phyloP scores from a whole-genome alignment of 92 coral and sea anemone genomes.

The Epizoanthus illoricatus region DNA sequence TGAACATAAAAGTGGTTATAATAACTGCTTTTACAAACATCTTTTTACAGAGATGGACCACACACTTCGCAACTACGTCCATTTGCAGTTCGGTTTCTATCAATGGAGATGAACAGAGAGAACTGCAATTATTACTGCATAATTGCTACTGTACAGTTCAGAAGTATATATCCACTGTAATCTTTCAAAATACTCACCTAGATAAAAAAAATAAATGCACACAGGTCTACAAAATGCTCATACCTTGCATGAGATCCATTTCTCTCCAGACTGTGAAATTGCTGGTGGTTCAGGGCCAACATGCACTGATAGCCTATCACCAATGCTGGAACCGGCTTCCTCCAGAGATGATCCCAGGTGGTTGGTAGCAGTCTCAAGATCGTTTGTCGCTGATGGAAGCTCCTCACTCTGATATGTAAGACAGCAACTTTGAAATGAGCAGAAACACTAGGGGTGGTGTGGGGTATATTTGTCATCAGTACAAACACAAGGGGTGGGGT shows the following conservation, averaged over 20 bases:
- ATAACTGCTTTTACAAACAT: no score
- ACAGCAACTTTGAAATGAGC: background rate
- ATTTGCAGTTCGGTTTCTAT: no score
- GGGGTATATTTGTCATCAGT: no score
- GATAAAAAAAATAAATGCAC: background rate
- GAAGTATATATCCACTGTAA: no score
- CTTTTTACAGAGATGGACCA: no score
- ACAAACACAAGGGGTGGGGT: background rate
- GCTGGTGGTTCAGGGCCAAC: background rate
- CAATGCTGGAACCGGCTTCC: background rate
- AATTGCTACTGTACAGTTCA: no score
- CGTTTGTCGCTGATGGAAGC: background rate
- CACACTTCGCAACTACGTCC: no score
- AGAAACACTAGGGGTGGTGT: no score
- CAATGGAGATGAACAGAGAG: no score
- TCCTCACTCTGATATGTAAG: background rate
- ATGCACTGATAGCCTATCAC: background rate
- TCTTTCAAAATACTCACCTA: no score
- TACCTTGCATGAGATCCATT: conserved; percentile 10
- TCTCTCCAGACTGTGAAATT: conserved; percentile 8
- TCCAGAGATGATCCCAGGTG: background rate
- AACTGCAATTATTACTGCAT: no score
- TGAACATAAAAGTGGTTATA: no score
- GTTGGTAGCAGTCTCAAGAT: background rate
- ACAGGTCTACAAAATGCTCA: background rate